These are phyloP conservation scores for Hyppa rectilinea DNA, from an alignment of 2,888 invertebrate genomes.

Conservation along the genomic window DNA sequence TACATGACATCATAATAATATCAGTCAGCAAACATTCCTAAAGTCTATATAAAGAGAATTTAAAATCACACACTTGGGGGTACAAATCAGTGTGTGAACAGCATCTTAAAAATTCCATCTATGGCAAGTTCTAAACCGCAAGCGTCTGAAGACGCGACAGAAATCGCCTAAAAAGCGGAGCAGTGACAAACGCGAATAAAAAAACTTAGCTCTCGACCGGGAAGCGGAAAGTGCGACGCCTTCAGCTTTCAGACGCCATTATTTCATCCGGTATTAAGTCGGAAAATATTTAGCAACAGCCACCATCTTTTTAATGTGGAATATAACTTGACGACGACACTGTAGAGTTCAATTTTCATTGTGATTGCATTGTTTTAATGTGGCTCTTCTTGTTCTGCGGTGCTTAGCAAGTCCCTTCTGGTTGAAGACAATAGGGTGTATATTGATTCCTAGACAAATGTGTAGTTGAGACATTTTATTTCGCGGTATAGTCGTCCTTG, in stretches of 20 bases:
- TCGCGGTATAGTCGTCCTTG: constrained; percentile 71
- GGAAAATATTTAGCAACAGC: constrained; percentile 72
- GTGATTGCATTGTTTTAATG: constrained; percentile 68
- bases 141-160: constrained; percentile 70
- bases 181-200: constrained; percentile 74
- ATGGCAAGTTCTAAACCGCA: constrained; percentile 68
- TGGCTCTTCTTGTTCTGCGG: constrained; percentile 63
- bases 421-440: constrained; percentile 72
- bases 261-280: constrained; percentile 81
- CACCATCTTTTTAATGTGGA: constrained; percentile 70
- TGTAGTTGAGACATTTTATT: constrained; percentile 72
- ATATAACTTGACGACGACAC: constrained; percentile 71
- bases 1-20: constrained; percentile 9
- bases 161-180: constrained; percentile 75
- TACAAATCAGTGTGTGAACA: constrained; percentile 29
- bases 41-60: constrained; percentile 29
- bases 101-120: constrained; percentile 74
- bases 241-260: constrained; percentile 84
- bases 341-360: constrained; percentile 79
- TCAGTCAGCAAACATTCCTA: constrained; percentile 1
- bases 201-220: constrained; percentile 76
- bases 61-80: constrained; percentile 18
- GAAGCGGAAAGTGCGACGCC: constrained; percentile 82
- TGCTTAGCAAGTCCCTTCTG: constrained; percentile 70
- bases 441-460: constrained; percentile 71